Base-by-base conservation (phyloP, 1,140 invertebrate species). In the Cydia strobilella region DNA sequence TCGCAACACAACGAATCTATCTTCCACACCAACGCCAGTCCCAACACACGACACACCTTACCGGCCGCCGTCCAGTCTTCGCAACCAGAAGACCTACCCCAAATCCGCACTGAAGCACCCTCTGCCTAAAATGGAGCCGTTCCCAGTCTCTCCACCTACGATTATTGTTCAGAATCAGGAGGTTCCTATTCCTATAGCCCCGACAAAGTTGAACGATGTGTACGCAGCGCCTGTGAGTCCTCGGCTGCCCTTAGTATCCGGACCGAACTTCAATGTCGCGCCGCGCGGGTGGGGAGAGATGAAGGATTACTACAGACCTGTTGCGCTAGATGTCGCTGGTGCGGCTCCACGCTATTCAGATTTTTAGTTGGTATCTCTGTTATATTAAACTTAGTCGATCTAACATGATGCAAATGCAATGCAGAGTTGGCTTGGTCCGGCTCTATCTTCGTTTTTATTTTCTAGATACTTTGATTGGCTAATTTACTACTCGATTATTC, bases 231-330 rank as follows among this genome's bases (percentile, higher is more conserved):
- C 92, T 0, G 81, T 87, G 59, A 91, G 89, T 71, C 87, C 90
- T 18, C 86, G 87, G 6, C 73, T 88, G 25, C 86, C 89, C 13
- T 81, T 91, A 3, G 91, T 92, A 71, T 87, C 74, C 73, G 93
- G 88, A 31, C 94, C 94, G 48, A 97, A 96, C 79, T 97, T 96
- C 86, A 97, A 97, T 79, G 96, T 96, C 1, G 96, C 96, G 31
- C 96, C 96, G n/a, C 94, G 96, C 73, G 96, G 96, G 6, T 97
- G 97, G 97, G 93, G 95, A 18, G 93, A 95, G 77, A 93, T 94
- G 63, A 93, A 94, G 74, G 93, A 94, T 15, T 94, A 94, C 76
- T 96, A 96, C 89, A 93, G 94, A 76, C 96, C 96, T 0, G 94
- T 96, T 25, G 94, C 95, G 48, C 96, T 96, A 86, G 93, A 95